phyloP scores from a whole-genome alignment of 1,140 invertebrate genomes.

The Penaeus vannamei region DNA sequence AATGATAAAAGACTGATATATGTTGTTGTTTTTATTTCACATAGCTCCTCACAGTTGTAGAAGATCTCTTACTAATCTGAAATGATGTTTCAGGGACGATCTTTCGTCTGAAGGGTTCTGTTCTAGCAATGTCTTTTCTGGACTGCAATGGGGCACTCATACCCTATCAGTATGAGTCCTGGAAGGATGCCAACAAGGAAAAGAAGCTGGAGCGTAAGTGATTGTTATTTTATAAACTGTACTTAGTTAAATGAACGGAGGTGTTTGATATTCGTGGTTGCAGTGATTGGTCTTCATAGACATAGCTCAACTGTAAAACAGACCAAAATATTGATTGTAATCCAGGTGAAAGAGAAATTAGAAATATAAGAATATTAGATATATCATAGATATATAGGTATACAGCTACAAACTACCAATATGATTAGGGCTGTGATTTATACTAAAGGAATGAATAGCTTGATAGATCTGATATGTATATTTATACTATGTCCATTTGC shows the following conservation, averaged over 20 bases:
- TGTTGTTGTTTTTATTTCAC: background rate
- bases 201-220: slow-evolving; percentile 78
- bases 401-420: too few species aligned
- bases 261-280: too few species aligned
- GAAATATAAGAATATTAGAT: background rate
- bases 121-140: slow-evolving; percentile 94
- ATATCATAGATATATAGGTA: background rate
- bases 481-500: too few species aligned
- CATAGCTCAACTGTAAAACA: too few species aligned
- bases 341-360: too few species aligned
- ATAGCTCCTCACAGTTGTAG: background rate
- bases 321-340: too few species aligned
- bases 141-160: slow-evolving; percentile 92
- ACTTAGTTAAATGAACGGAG: too few species aligned
- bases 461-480: too few species aligned
- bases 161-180: slow-evolving; percentile 87
- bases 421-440: too few species aligned
- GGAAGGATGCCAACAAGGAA: slow-evolving; percentile 85
- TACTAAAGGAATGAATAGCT: too few species aligned
- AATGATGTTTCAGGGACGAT: slow-evolving; percentile 80
- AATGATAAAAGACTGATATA: background rate
- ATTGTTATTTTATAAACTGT: background rate
- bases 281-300: too few species aligned
- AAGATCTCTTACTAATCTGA: background rate
- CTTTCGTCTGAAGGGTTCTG: slow-evolving; percentile 94